These are phyloP conservation scores for Ruditapes philippinarum DNA, from an alignment of 1,140 invertebrate genomes.

Conservation along the genomic window DNA sequence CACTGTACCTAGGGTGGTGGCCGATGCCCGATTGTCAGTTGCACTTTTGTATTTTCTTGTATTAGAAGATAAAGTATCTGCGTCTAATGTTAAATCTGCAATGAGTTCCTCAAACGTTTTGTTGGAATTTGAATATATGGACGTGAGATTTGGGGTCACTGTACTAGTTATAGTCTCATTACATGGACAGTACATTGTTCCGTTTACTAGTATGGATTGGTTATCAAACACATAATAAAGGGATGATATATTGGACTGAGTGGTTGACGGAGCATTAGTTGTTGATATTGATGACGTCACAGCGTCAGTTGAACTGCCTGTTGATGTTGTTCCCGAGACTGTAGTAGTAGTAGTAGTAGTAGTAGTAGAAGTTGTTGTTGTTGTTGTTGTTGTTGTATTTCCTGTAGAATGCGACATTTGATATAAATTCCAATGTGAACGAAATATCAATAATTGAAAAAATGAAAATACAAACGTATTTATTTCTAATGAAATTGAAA, in stretches of 20 bases:
- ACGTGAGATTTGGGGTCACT: neutral
- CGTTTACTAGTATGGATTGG: neutral
- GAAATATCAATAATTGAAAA: too few species aligned
- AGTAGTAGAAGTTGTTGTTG: neutral
- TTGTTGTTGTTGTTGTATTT: neutral
- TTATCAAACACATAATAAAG: conserved; percentile 4
- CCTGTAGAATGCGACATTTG: too few species aligned
- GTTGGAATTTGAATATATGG: neutral
- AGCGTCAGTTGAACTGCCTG: neutral
- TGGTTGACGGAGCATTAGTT: neutral
- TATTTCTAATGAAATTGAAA: too few species aligned
- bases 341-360: neutral
- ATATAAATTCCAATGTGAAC: too few species aligned
- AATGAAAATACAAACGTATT: too few species aligned
- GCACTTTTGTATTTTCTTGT: conserved; percentile 32
- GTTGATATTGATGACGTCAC: neutral
- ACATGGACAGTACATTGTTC: conserved; percentile 41
- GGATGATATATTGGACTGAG: neutral
- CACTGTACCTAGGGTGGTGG: conserved; percentile 2
- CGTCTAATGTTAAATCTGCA: conserved; percentile 2
- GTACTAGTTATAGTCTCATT: neutral
- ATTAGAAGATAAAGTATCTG: neutral
- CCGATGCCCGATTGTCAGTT: neutral
- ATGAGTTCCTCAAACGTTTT: conserved; percentile 25
- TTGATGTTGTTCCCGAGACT: neutral